Evolutionary conservation across 1,140 invertebrate species (phyloP).

Genomic region (Hylaeus anthracinus): DNA sequence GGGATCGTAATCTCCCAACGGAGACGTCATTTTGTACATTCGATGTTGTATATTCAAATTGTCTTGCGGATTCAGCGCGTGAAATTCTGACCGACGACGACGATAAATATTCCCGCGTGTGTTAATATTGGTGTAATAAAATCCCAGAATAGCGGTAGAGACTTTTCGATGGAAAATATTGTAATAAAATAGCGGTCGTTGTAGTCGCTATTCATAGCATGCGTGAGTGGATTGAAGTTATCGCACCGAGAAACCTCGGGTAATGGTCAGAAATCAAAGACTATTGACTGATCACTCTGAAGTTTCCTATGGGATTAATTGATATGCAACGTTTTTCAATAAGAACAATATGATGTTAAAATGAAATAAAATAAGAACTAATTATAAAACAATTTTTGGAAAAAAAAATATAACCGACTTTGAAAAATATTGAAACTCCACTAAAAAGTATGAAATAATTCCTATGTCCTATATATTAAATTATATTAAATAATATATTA

Average conservation of each 20-base stretch:
- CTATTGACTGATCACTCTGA: not conserved
- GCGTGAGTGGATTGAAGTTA: not conserved
- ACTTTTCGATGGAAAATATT: not conserved
- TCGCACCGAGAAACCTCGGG: not conserved
- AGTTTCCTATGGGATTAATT: not conserved
- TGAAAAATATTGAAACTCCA: too few relatives aligned
- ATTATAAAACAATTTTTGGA: too few relatives aligned
- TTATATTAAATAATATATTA: too few relatives aligned
- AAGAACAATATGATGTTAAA: too few relatives aligned
- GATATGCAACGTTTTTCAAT: too few relatives aligned
- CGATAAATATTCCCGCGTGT: not conserved
- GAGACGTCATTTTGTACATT: conserved; percentile 33
- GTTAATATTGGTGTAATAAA: conserved; percentile 8
- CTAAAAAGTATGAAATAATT: too few relatives aligned
- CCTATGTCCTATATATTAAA: too few relatives aligned
- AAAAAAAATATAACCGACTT: too few relatives aligned
- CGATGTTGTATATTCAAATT: conserved; percentile 16
- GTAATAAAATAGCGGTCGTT: not conserved
- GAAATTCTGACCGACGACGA: not conserved
- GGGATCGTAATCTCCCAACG: conserved; percentile 27
- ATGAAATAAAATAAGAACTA: too few relatives aligned
- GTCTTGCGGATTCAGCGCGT: not conserved
- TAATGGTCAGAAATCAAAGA: not conserved
- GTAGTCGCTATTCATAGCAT: not conserved
- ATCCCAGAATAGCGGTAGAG: too few relatives aligned